phyloP scores from a whole-genome alignment of 1,140 invertebrate genomes.

The Psilanteris sp. region DNA sequence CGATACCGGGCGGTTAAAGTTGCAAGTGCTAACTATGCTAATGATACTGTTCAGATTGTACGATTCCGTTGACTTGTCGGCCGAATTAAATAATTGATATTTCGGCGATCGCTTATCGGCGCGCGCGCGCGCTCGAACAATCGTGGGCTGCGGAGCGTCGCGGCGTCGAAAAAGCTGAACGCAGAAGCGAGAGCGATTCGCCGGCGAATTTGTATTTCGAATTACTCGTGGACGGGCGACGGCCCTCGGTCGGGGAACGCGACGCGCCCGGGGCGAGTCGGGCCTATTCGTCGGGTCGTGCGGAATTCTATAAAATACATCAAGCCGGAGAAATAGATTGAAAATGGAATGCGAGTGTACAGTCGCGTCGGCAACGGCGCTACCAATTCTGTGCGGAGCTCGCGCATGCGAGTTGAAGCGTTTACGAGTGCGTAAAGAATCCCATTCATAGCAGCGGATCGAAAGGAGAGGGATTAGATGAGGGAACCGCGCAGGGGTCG shows the following conservation, averaged over 20 bases:
- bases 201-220: no score
- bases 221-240: not conserved
- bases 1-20: no score
- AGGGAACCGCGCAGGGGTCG: slow-evolving; percentile 11
- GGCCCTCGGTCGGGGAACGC: not conserved
- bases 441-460: slow-evolving; percentile 73
- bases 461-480: slow-evolving; percentile 55
- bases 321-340: slow-evolving; percentile 72
- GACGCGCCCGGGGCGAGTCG: not conserved
- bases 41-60: no score
- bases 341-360: slow-evolving; percentile 58
- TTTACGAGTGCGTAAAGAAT: slow-evolving; percentile 73
- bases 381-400: slow-evolving; percentile 29
- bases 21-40: no score
- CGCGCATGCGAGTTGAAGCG: slow-evolving; percentile 54
- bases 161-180: no score
- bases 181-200: no score
- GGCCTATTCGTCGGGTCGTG: slow-evolving; percentile 17
- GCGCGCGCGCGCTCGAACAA: no score
- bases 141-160: no score
- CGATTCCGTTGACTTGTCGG: no score
- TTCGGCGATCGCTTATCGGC: no score
- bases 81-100: no score
- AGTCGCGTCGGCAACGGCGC: slow-evolving; percentile 33
- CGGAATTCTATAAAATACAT: slow-evolving; percentile 58